These are phyloP conservation scores for Percopsis transmontana DNA, from an alignment of 2,113 vertebrate genomes.

Conservation along the genomic window DNA sequence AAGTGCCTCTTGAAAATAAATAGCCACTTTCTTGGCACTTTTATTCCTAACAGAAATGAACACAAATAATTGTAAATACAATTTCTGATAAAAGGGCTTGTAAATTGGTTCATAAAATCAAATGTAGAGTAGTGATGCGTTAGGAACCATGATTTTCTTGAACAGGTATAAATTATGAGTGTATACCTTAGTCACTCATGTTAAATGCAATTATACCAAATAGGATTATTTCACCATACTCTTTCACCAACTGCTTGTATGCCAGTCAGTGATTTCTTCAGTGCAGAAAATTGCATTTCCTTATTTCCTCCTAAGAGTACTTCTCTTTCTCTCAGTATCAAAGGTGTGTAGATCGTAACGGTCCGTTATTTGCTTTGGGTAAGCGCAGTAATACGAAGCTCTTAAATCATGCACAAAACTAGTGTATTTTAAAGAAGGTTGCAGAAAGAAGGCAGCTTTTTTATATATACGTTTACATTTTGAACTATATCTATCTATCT, in stretches of 20 bases:
- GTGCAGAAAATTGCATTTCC: background rate
- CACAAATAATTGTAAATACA: background rate
- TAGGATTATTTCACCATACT: background rate
- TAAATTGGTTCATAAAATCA: background rate
- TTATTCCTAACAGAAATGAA: slow-evolving; percentile 3
- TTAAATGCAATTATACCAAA: background rate
- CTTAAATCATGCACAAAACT: slow-evolving; percentile 60
- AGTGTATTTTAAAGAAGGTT: slow-evolving; percentile 20
- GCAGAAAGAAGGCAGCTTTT: slow-evolving; percentile 42
- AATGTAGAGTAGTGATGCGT: background rate
- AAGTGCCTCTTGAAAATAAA: slow-evolving; percentile 61
- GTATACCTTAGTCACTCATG: background rate
- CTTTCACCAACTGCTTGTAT: background rate
- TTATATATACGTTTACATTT: slow-evolving; percentile 12
- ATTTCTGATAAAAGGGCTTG: background rate
- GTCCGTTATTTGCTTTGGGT: slow-evolving; percentile 37
- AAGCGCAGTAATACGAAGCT: slow-evolving; percentile 31
- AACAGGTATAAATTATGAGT: background rate
- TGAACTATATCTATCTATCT: slow-evolving; percentile 3
- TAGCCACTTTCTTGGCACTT: slow-evolving; percentile 18
- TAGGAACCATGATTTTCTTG: background rate
- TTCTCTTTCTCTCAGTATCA: slow-evolving; percentile 1
- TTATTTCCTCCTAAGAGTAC: slow-evolving; percentile 4
- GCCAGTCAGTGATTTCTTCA: background rate
- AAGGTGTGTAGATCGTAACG: background rate